phyloP scores from a whole-genome alignment of 2,888 invertebrate species.

The Oscheius onirici region DNA sequence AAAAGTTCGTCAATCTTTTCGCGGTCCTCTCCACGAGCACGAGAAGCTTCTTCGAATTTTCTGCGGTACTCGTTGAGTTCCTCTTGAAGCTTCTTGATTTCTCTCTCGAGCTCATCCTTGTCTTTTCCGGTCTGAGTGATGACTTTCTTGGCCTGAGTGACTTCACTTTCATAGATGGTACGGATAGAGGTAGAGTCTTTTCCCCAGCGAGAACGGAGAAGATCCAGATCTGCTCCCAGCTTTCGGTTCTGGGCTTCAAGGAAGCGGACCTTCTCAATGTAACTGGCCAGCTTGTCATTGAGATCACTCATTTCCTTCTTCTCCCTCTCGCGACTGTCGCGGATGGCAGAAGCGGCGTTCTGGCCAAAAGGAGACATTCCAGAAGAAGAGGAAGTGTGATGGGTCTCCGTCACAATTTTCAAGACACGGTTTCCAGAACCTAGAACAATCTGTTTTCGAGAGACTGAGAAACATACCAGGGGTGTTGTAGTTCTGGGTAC shows the following conservation, averaged over 20 bases:
- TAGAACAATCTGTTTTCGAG: not conserved
- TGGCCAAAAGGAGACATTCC: conserved; percentile 53
- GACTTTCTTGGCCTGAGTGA: conserved; percentile 54
- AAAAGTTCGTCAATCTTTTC: conserved; percentile 74
- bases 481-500: conserved; percentile 43
- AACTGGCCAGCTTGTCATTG: conserved; percentile 75
- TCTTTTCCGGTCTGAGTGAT: conserved; percentile 37
- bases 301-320: conserved; percentile 76
- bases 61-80: conserved; percentile 56
- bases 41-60: conserved; percentile 69
- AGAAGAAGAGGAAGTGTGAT: conserved; percentile 40
- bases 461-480: conserved; percentile 29
- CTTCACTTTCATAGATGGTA: conserved; percentile 58
- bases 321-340: conserved; percentile 73
- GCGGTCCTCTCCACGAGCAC: conserved; percentile 67
- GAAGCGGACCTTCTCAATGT: conserved; percentile 75
- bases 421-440: conserved; percentile 64
- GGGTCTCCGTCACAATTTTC: conserved; percentile 70
- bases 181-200: conserved; percentile 67
- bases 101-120: conserved; percentile 50
- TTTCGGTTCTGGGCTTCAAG: conserved; percentile 72
- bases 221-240: conserved; percentile 69
- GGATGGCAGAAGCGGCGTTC: conserved; percentile 73
- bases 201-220: conserved; percentile 67
- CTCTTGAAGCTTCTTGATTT: conserved; percentile 56